phyloP scores from a whole-genome alignment of 2,888 invertebrate genomes.

The Diaprepes abbreviatus region DNA sequence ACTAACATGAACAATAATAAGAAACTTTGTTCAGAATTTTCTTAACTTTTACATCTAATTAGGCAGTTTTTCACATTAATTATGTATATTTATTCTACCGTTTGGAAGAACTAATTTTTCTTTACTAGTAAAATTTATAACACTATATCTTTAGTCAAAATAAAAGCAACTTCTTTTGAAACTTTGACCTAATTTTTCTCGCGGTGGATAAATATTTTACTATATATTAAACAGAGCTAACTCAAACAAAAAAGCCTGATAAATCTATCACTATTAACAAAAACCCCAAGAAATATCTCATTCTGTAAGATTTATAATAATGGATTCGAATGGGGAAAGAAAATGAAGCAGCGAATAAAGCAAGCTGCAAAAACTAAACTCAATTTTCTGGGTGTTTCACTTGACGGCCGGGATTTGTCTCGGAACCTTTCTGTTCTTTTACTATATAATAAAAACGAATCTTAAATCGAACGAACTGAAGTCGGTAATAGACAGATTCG shows the following conservation, averaged over 20 bases:
- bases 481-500: constrained; percentile 12
- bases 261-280: constrained; percentile 37
- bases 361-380: constrained; percentile 47
- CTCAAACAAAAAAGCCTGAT: constrained; percentile 21
- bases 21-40: too few relatives aligned
- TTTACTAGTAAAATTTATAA: too few relatives aligned
- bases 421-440: constrained; percentile 24
- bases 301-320: constrained; percentile 45
- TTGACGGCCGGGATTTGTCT: constrained; percentile 49
- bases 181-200: neutral
- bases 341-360: constrained; percentile 41
- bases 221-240: constrained; percentile 1
- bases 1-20: too few relatives aligned
- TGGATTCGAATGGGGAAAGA: constrained; percentile 41
- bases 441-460: constrained; percentile 24
- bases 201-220: constrained; percentile 1
- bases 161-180: neutral
- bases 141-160: neutral
- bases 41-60: too few relatives aligned
- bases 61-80: too few relatives aligned
- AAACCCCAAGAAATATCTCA: constrained; percentile 32
- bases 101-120: too few relatives aligned
- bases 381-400: constrained; percentile 53
- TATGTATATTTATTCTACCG: too few relatives aligned
- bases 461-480: constrained; percentile 15